phyloP scores from a whole-genome alignment of 2,888 invertebrate genomes.

The Nemurella pictetii region DNA sequence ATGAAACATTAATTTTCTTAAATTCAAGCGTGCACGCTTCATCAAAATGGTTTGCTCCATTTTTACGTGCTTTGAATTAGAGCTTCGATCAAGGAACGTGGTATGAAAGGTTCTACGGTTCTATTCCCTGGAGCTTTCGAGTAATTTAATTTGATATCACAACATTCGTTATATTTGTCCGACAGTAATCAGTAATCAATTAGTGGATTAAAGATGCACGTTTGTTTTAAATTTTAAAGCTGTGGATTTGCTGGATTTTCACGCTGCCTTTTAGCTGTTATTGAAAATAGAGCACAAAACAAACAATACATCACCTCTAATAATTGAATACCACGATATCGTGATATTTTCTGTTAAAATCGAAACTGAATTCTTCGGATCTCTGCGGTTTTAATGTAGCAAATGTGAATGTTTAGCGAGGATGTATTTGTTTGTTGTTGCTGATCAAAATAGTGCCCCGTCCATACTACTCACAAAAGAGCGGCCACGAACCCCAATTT shows the following conservation, averaged over 20 bases:
- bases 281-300: no score
- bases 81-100: neutral
- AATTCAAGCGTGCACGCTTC: neutral
- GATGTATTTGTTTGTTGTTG: neutral
- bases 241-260: neutral
- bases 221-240: neutral
- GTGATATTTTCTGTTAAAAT: neutral
- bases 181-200: neutral
- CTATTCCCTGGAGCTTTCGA: neutral
- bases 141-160: neutral
- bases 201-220: neutral
- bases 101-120: neutral
- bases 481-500: neutral
- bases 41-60: neutral
- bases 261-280: no score
- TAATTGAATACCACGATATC: neutral
- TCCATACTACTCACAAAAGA: neutral
- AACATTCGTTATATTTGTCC: neutral
- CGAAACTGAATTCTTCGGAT: neutral
- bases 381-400: neutral
- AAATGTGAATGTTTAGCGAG: neutral
- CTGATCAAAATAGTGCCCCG: neutral
- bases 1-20: neutral
- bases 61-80: neutral
- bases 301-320: no score